Evolutionary conservation across 2,797 vertebrate genomes (phyloP).

Genomic region (Gastrophryne carolinensis): DNA sequence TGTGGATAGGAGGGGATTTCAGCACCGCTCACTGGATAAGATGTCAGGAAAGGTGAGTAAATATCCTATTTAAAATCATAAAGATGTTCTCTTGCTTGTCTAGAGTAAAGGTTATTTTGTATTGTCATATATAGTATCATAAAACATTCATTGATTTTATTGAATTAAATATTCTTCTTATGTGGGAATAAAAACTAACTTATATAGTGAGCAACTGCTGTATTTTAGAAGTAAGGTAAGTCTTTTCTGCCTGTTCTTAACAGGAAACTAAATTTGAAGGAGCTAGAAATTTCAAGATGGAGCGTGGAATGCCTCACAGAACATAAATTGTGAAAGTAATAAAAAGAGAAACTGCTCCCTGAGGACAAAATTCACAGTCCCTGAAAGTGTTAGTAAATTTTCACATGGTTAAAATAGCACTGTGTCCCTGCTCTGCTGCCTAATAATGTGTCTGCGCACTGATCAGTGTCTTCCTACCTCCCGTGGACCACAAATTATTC

Average conservation of each 20-base stretch:
- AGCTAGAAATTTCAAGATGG: constrained; percentile 49
- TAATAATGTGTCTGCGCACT: constrained; percentile 45
- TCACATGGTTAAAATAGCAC: constrained; percentile 51
- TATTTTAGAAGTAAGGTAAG: constrained; percentile 30
- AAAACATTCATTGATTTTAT: constrained; percentile 16
- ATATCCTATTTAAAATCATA: constrained; percentile 5
- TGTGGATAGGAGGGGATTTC: too few relatives aligned
- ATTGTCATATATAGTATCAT: not conserved
- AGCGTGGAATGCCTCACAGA: constrained; percentile 41
- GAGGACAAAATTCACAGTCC: constrained; percentile 50
- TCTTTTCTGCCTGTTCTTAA: constrained; percentile 29
- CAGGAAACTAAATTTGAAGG: constrained; percentile 45
- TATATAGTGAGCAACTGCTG: not conserved
- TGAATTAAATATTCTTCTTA: not conserved
- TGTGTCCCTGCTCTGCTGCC: constrained; percentile 23
- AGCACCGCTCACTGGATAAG: too few relatives aligned
- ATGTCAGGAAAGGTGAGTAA: too few relatives aligned
- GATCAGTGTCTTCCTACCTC: constrained; percentile 8
- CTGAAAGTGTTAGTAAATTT: constrained; percentile 54
- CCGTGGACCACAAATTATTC: constrained; percentile 25
- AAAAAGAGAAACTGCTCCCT: constrained; percentile 49
- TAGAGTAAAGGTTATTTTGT: not conserved
- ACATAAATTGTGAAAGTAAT: constrained; percentile 50
- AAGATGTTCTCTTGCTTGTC: constrained; percentile 19
- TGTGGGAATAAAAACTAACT: too few relatives aligned